Evolutionary conservation across 2,797 vertebrate genomes (phyloP), one percentile per base, ranked within the genome.

Genomic region (Rousettus madagascariensis): DNA sequence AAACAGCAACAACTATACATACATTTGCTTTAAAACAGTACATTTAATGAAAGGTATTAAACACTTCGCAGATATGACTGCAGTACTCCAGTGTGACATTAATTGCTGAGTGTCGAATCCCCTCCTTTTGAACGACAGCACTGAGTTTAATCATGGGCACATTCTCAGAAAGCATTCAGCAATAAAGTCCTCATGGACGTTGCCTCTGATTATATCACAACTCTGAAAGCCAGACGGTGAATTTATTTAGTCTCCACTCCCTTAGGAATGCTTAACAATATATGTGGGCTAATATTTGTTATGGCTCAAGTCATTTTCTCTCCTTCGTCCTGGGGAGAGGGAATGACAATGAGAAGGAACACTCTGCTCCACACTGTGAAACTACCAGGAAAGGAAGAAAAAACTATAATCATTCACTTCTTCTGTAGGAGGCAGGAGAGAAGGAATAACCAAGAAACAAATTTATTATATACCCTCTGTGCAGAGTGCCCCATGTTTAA

Each of bases 201-300:
- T 43, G 12, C 30, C 66, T 13, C 63, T 68, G 43, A 96, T 49
- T 72, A 13, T 63, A 41, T 24, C 36, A 75, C 66, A 83, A 36
- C 26, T 83, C 71, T 28, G 11, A 72, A 90, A 90, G 82, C 24
- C 69, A 43, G 46, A 22, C 1, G 1, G 49, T 88, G 24, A 20
- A 86, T 95, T 88, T 88, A 91, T 88, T 95, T 95, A 94, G 74
- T 92, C 38, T 95, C 68, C 24, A 49, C n/a, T 95, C 30, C 28
- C 63, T 82, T 30, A 55, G 49, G 51, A 90, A 85, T 1, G 2
- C 80, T 97, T 82, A 92, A 77, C 77, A 92, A 88, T 91, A 83
- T 71, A 97, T 59, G 63, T 95, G 63, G 38, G 38, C 63, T 93
- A 91, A 95, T 97, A 95, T 96, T 95, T 96, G 59, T 92, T 94